Evolutionary conservation across 1,140 invertebrate genomes (phyloP), one percentile per base, ranked within the genome.

Genomic region (Sinonovacula constricta): DNA sequence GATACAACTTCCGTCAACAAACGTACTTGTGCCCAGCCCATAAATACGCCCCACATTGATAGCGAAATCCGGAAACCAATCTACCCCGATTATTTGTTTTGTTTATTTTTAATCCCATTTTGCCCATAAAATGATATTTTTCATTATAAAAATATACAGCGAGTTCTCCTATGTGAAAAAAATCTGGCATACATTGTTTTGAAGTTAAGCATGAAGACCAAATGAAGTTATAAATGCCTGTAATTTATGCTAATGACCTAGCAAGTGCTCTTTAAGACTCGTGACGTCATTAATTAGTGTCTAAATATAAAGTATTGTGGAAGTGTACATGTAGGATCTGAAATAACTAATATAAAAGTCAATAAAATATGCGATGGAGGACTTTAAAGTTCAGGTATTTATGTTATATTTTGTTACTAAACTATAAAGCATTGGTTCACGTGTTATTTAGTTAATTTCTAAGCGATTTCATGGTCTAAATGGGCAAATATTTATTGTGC

Each of bases 231-330:
- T 4, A 22, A 36, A 65, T 59, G 33, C 36, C 56, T 88, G 88
- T 89, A 87, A 81, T 89, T 90, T 90, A 90, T 90, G 89, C 78
- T 89, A 90, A 90, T 88, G 79, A 86, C 72, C 66, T 76, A 80
- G 79, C 71, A 78, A 81, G 81, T 76, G 72, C 72, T 22, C 72
- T 76, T 76, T 76, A 76, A 71, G 67, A 78, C 56, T 67, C 71
- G 88, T 89, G 89, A 89, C 89, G 89, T 90, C 89, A 90, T 85
- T 90, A 89, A 90, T 90, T 89, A 90, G 85, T 83, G 86, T 83
- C 87, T 87, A 88, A 88, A 90, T 87, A 87, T 88, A 88, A 87
- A 85, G 87, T 90, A 90, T 90, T 89, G 87, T 88, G 69, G 85
- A 85, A 83, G 84, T 85, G 83, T 82, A 72, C 72, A 81, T 85